phyloP scores from a whole-genome alignment of 2,888 invertebrate species.

The Chymomyza caudatula region DNA sequence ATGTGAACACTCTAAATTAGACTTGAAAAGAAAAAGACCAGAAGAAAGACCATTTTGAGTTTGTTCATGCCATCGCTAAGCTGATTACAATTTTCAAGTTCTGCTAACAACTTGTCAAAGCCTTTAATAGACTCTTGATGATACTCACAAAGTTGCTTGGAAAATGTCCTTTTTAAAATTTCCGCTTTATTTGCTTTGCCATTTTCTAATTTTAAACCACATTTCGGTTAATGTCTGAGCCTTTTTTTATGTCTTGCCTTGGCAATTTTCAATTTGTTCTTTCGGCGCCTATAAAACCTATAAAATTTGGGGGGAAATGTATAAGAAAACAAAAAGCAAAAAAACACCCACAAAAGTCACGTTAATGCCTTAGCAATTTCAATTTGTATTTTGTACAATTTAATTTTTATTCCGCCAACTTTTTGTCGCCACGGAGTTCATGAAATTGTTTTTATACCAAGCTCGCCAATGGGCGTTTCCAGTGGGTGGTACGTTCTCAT shows the following conservation, averaged over 20 bases:
- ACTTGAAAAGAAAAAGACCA: too few relatives aligned
- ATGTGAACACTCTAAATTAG: too few relatives aligned
- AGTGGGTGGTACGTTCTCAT: neutral
- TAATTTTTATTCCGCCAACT: constrained; percentile 40
- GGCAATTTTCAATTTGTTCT: constrained; percentile 12
- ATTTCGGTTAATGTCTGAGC: constrained; percentile 3
- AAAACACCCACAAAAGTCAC: constrained; percentile 35
- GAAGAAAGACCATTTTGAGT: neutral
- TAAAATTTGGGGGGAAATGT: constrained; percentile 15
- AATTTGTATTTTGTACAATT: constrained; percentile 50
- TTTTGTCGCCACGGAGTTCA: constrained; percentile 12
- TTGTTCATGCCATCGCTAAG: neutral
- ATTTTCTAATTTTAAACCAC: constrained; percentile 21
- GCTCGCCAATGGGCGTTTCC: neutral
- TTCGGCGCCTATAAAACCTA: constrained; percentile 21
- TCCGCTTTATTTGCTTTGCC: constrained; percentile 1
- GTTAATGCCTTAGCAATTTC: constrained; percentile 50
- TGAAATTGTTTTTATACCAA: constrained; percentile 19
- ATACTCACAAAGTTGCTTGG: neutral
- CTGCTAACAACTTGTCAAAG: neutral
- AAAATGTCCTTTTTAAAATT: neutral
- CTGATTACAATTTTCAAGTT: neutral
- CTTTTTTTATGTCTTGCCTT: neutral
- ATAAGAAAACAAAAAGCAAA: constrained; percentile 25
- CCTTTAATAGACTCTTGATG: neutral